These are phyloP conservation scores for Perca fluviatilis DNA, from an alignment of 2,113 vertebrate species.

Conservation along the genomic window DNA sequence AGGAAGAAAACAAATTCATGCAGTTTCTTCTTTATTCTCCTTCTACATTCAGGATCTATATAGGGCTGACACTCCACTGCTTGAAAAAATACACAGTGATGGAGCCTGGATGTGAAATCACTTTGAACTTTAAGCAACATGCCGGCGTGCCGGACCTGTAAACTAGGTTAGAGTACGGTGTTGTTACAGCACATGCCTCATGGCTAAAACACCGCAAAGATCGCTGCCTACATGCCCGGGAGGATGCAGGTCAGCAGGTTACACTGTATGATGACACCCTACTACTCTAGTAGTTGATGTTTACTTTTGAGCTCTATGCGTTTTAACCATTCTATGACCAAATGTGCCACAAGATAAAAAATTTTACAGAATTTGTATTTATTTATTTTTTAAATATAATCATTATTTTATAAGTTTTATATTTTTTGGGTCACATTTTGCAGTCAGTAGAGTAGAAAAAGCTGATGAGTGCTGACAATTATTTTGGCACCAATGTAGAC, in stretches of 20 bases:
- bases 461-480: background rate
- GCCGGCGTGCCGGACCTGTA: slow-evolving; percentile 32
- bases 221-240: background rate
- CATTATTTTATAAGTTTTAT: background rate
- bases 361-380: background rate
- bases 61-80: slow-evolving; percentile 37
- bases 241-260: slow-evolving; percentile 44
- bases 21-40: slow-evolving; percentile 42
- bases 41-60: slow-evolving; percentile 17
- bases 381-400: background rate
- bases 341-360: background rate
- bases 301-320: background rate
- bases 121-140: slow-evolving; percentile 56
- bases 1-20: slow-evolving; percentile 44
- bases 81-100: slow-evolving; percentile 34
- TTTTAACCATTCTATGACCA: background rate
- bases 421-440: background rate
- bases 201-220: slow-evolving; percentile 45
- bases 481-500: background rate
- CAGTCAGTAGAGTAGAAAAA: background rate
- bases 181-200: slow-evolving; percentile 19
- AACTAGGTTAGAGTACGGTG: slow-evolving; percentile 36
- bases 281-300: background rate
- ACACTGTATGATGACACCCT: slow-evolving; percentile 16
- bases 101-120: slow-evolving; percentile 53